Evolutionary conservation across 2,113 vertebrate genomes (phyloP).

Genomic region (Plecotus auritus): DNA sequence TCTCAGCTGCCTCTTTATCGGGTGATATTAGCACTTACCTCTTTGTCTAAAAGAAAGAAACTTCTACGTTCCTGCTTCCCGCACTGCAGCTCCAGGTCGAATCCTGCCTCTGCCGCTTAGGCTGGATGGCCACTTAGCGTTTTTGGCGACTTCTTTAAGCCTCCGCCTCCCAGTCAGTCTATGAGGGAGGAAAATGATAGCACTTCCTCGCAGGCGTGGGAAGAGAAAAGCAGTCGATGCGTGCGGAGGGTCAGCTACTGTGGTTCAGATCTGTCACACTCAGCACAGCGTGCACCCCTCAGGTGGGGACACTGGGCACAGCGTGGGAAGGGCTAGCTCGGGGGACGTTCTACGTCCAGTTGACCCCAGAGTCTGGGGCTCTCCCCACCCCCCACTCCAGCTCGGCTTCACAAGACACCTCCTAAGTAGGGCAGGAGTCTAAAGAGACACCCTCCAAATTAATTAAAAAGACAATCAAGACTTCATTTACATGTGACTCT

Average conservation of each 20-base stretch:
- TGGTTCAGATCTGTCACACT: not conserved
- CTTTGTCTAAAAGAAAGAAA: not conserved
- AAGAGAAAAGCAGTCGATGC: not conserved
- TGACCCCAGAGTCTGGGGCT: not conserved
- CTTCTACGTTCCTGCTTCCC: not conserved
- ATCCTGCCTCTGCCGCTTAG: not conserved
- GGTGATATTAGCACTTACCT: not conserved
- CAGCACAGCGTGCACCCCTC: not conserved
- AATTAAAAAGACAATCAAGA: not conserved
- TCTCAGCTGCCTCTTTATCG: not conserved
- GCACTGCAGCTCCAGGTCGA: not conserved
- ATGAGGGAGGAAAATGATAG: not conserved
- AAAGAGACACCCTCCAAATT: not conserved
- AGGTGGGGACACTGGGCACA: not conserved
- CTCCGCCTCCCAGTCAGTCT: not conserved
- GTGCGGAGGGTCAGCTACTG: not conserved
- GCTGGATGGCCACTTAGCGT: not conserved
- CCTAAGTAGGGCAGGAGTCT: not conserved
- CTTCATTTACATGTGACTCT: not conserved
- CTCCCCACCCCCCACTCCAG: not conserved
- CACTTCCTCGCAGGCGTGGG: not conserved
- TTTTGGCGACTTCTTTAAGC: not conserved
- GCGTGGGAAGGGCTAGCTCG: not conserved
- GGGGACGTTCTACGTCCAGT: fast-evolving
- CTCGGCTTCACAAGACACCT: not conserved